Evolutionary conservation across 2,797 vertebrate genomes (phyloP), one percentile per base, ranked within the genome.

Genomic region (Fistularia commersonii): DNA sequence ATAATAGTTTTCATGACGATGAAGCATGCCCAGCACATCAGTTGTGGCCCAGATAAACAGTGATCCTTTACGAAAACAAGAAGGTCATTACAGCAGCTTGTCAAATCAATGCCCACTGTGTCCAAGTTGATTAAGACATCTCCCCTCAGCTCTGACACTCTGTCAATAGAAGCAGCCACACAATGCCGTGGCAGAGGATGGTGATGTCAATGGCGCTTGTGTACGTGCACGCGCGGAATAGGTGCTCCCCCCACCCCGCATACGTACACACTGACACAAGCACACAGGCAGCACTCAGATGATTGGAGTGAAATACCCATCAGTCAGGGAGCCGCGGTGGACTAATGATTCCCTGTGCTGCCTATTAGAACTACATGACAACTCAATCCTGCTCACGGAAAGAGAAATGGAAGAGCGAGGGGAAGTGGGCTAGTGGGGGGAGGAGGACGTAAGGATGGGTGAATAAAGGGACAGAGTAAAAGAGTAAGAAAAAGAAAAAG

Each of bases 341-440:
- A 95, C 95, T 96, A 98, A 97, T 93, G 94, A 96, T 98, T 97
- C 94, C 94, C 93, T 81, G 86, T 76, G 94, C 93, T 97, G 94
- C 95, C 95, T 95, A 96, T 97, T 98, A 98, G 93, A 95, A 94
- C 90, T 93, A 96, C 94, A 97, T 95, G 94, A 97, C 95, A 97
- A 96, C 94, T 98, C 95, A 97, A 97, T 96, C 92, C 93, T 92
- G 89, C 89, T 93, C 88, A 86, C 85, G 84, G 81, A 77, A 67
- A 81, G 77, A 83, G 81, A 65, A 77, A 81, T 83, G 62, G 69
- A 58, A 64, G 61, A 52, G 62, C 61, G 54, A 8, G 57, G 59
- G 60, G 61, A 61, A 62, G 59, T 57, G 61, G 45, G 55, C 44
- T 46, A 31, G 66, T 52, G 53, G 48, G 41, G 12, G 8, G 32